A percentile compares a stretch with the other conserved stretches of the same genome.
Conservation (phyloP, 2,113 vertebrate genomes). For the Triplophysa siluroides region DNA sequence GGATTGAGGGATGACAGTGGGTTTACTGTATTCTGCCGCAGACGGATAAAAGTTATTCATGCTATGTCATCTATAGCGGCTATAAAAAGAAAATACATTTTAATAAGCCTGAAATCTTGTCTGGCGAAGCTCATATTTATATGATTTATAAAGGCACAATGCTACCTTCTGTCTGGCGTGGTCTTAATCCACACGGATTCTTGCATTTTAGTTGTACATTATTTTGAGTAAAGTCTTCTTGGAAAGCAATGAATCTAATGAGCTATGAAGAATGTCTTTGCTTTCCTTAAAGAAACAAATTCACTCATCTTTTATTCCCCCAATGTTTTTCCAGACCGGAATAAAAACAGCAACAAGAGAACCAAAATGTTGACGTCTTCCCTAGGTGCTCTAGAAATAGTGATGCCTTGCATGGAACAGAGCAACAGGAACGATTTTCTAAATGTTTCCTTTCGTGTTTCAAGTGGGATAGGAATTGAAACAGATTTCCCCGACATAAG, state of each 20-base stretch:
- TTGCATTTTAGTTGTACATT: constrained; percentile 24
- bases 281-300: background rate
- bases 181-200: constrained; percentile 15
- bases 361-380: no score
- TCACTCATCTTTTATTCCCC: no score
- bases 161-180: background rate
- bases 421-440: no score
- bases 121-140: background rate
- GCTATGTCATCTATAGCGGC: constrained; percentile 29
- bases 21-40: constrained; percentile 27
- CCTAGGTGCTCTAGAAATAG: no score
- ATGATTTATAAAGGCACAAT: background rate
- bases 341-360: no score
- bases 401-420: no score
- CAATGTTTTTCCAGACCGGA: no score
- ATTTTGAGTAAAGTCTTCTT: constrained; percentile 22
- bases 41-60: constrained; percentile 29
- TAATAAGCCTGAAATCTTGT: constrained; percentile 2
- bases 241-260: constrained; percentile 23
- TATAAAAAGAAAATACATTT: constrained; percentile 20
- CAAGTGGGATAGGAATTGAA: no score
- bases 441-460: no score
- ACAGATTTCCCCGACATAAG: no score
- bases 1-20: constrained; percentile 30
- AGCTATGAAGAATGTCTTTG: background rate